These are phyloP conservation scores for Drosophila neotestacea DNA, from an alignment of 2,888 invertebrate genomes.

Conservation along the genomic window DNA sequence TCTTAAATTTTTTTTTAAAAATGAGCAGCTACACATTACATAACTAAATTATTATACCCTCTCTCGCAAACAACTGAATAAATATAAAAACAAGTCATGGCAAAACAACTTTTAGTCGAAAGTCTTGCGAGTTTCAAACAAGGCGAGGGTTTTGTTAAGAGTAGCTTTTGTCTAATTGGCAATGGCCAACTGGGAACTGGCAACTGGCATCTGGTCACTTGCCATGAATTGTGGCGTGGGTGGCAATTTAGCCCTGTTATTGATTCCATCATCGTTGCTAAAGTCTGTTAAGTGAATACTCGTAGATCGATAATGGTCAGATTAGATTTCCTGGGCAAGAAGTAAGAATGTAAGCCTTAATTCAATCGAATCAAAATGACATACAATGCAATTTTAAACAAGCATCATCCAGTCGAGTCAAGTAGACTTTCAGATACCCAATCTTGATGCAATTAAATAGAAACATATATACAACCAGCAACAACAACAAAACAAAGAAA, in stretches of 20 bases:
- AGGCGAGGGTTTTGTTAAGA: slow-evolving; percentile 19
- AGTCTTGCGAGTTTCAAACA: slow-evolving; percentile 12
- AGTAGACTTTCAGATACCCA: background rate
- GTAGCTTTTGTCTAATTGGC: slow-evolving; percentile 49
- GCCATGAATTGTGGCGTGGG: background rate
- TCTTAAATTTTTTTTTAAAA: too few relatives aligned
- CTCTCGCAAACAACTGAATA: background rate
- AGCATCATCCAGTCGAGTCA: background rate
- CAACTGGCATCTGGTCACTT: slow-evolving; percentile 1
- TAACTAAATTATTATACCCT: too few relatives aligned
- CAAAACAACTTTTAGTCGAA: slow-evolving; percentile 19
- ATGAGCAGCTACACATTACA: too few relatives aligned
- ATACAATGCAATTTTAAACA: slow-evolving; percentile 38
- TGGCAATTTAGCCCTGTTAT: slow-evolving; percentile 5
- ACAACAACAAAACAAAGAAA: background rate
- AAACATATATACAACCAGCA: background rate
- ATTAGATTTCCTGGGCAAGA: slow-evolving; percentile 17
- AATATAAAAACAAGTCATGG: slow-evolving; percentile 9
- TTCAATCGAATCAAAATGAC: slow-evolving; percentile 44
- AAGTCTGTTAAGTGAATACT: background rate
- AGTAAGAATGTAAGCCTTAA: slow-evolving; percentile 45
- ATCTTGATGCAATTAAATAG: background rate
- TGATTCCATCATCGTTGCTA: slow-evolving; percentile 6
- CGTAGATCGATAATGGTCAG: slow-evolving; percentile 5
- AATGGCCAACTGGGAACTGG: slow-evolving; percentile 5